These are phyloP conservation scores for Pangasius macronema DNA, from an alignment of 2,797 vertebrate species.

Conservation along the genomic window DNA sequence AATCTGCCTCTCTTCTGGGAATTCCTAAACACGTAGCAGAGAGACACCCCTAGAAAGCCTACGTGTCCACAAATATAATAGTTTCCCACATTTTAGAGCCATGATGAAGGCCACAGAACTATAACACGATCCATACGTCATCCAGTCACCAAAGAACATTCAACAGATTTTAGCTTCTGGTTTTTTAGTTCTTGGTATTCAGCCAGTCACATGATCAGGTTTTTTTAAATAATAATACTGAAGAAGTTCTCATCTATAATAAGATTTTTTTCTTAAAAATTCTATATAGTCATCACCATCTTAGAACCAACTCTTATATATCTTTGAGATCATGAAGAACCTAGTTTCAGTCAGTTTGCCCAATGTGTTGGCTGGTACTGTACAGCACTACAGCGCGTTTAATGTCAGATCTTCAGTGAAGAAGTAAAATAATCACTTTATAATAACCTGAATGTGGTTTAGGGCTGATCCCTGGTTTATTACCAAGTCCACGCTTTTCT, in stretches of 20 bases:
- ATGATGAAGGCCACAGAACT: neutral
- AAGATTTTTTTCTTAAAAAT: neutral
- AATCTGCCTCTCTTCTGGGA: neutral
- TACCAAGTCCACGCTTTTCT: neutral
- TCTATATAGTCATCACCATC: neutral
- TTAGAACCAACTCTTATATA: neutral
- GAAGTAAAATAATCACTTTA: neutral
- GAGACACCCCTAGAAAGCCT: neutral
- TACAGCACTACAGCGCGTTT: neutral
- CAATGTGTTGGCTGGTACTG: neutral
- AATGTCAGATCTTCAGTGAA: neutral
- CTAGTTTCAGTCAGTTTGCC: neutral
- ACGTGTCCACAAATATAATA: neutral
- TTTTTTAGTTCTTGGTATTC: neutral
- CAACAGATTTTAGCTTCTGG: neutral
- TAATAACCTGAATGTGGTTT: neutral
- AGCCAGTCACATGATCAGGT: neutral
- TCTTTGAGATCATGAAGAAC: neutral
- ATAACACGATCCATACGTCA: neutral
- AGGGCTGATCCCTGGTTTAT: neutral
- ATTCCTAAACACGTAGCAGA: conserved; percentile 6
- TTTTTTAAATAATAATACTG: neutral
- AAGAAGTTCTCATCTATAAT: neutral
- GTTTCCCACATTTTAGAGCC: too few relatives aligned
- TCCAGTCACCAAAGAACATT: neutral